Evolutionary conservation across 2,888 invertebrate species (phyloP).

Genomic region (Apoda limacodes): DNA sequence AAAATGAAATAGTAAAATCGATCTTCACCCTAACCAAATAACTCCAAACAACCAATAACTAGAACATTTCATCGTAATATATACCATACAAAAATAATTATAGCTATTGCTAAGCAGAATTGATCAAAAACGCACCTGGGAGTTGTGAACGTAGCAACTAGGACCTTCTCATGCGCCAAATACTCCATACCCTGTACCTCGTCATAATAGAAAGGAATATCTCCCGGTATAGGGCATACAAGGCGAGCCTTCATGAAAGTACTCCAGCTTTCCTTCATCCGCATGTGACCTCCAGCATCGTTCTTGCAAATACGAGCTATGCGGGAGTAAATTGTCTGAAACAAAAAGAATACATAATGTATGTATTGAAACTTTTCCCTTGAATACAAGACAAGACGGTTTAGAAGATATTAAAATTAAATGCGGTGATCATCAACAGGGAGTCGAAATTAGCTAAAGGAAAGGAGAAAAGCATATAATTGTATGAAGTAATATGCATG

Average conservation of each 20-base stretch:
- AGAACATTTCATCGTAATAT: neutral
- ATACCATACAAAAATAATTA: neutral
- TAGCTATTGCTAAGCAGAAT: too few species aligned
- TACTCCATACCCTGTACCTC: conserved; percentile 89
- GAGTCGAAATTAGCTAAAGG: too few species aligned
- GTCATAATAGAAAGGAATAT: conserved; percentile 89
- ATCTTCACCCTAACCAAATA: conserved; percentile 7
- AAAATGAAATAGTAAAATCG: too few species aligned
- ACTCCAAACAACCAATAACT: conserved; percentile 9
- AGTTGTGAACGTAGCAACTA: conserved; percentile 89
- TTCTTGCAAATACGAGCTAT: conserved; percentile 93
- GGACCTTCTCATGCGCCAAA: conserved; percentile 78
- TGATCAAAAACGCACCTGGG: conserved; percentile 68
- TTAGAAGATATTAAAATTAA: too few species aligned
- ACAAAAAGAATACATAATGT: neutral
- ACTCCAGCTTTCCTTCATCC: conserved; percentile 90
- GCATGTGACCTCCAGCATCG: conserved; percentile 82
- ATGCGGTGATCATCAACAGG: too few species aligned
- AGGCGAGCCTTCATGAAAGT: conserved; percentile 89
- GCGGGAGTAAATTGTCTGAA: conserved; percentile 86
- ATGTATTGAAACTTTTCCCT: too few species aligned
- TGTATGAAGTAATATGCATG: too few species aligned
- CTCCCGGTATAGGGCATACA: conserved; percentile 86
- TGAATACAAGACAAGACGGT: too few species aligned
- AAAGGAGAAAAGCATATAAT: too few species aligned